Evolutionary conservation across 2,113 vertebrate genomes (phyloP), one percentile per base, ranked within the genome.

Genomic region (Aptenodytes forsteri): DNA sequence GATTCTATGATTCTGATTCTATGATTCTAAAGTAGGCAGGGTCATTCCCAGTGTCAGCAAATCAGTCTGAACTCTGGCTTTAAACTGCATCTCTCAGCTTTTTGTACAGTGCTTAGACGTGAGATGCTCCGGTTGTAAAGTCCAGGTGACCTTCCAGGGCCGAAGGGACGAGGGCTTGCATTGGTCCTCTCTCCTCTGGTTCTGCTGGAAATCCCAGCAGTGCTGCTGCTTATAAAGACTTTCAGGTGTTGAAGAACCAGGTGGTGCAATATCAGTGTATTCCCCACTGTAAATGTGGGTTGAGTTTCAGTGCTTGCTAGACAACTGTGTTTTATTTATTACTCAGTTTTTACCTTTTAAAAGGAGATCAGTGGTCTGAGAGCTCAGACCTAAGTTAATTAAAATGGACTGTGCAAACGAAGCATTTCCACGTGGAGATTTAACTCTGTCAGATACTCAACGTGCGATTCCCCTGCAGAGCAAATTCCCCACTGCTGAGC

Each of bases 381-480:
- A 75, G 38, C 66, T 90, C 55, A 83, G 87, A 67, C 38, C 32
- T 10, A 5, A 17, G 10, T 16, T 40, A 52, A 79, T 1, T 30
- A 18, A 76, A 61, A 70, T 0, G 16, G 21, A 30, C 54, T 19
- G 36, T 66, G 50, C 65, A 27, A 42, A 13, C 2, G 1, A 9
- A 10, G 38, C 5, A 3, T 23, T 80, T 44, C 44, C n/a, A 9
- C 0, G 0, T 11, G 30, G 75, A 58, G 84, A 55, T 71, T 62
- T 62, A 40, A 22, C 34, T 78, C 52, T 38, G 36, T 62, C 17
- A 16, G 54, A 15, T 26, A 3, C 15, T 55, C 23, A 2, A 5
- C 3, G 0, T 25, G 79, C 3, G 10, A 6, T 56, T 52, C 9
- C 30, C 49, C 20, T 20, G 50, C 5, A 1, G 70, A 75, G 44